A percentile compares a stretch with the other conserved stretches of the same genome.
Evolutionary conservation across 2,888 invertebrate species (phyloP).

Genomic region (Sturmia bella): DNA sequence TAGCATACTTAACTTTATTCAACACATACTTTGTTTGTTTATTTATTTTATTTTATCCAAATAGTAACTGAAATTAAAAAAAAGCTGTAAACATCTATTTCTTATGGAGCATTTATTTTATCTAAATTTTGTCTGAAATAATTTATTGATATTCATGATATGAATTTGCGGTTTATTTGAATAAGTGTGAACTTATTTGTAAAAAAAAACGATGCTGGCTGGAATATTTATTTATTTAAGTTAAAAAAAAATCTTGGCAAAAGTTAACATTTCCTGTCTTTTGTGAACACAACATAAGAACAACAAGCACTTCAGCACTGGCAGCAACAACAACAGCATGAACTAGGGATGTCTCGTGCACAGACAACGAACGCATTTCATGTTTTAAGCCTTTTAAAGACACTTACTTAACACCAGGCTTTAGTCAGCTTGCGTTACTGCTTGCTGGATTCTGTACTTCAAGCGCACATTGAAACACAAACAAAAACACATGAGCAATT

Average conservation of each 20-base stretch:
- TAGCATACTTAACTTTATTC: too few species aligned
- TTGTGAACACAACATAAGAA: slow-evolving; percentile 12
- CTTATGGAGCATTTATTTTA: too few species aligned
- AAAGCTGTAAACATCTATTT: too few species aligned
- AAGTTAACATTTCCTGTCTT: slow-evolving; percentile 57
- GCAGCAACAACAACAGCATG: slow-evolving; percentile 19
- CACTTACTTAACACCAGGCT: slow-evolving; percentile 69
- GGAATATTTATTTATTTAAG: neutral
- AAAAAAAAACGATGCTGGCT: neutral
- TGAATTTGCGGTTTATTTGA: neutral
- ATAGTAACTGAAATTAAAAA: too few species aligned
- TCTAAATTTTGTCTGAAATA: neutral
- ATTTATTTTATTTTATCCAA: too few species aligned
- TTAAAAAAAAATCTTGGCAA: slow-evolving; percentile 59
- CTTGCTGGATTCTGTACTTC: slow-evolving; percentile 1
- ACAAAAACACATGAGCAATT: neutral
- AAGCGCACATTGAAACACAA: neutral
- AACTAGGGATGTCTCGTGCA: slow-evolving; percentile 42
- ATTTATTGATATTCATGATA: too few species aligned
- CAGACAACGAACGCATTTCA: slow-evolving; percentile 69
- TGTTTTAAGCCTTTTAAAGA: slow-evolving; percentile 68
- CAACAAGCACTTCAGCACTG: slow-evolving; percentile 11
- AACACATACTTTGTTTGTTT: too few species aligned
- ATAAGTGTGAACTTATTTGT: neutral
- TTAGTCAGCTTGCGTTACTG: slow-evolving; percentile 38